phyloP scores from a whole-genome alignment of 2,888 invertebrate genomes.

The Melieria picta region DNA sequence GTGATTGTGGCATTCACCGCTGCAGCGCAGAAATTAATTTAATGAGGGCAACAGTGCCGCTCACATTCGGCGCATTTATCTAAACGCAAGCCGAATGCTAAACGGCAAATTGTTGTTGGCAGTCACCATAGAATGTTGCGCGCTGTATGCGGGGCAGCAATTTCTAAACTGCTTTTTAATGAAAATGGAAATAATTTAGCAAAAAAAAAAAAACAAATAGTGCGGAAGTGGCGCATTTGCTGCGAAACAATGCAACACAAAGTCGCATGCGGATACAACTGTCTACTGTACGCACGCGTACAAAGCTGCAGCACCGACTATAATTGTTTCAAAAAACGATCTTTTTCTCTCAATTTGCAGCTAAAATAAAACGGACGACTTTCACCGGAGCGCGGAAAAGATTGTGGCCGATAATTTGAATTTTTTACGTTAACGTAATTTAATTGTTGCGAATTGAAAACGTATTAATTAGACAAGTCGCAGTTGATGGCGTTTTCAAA shows the following conservation, averaged over 20 bases:
- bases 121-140: constrained; percentile 6
- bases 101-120: not conserved
- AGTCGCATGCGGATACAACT: not conserved
- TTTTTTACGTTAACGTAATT: too few species aligned
- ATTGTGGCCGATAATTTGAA: too few species aligned
- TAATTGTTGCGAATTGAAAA: too few species aligned
- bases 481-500: too few species aligned
- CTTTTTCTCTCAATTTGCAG: too few species aligned
- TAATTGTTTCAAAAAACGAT: too few species aligned
- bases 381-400: too few species aligned
- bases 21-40: constrained; percentile 6
- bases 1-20: constrained; percentile 5
- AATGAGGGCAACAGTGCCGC: constrained; percentile 9
- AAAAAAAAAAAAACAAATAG: constrained; percentile 12
- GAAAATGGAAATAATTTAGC: constrained; percentile 7
- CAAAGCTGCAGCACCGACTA: too few species aligned
- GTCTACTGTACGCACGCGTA: too few species aligned
- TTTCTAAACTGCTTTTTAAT: not conserved
- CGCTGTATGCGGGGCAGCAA: not conserved
- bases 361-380: too few species aligned
- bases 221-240: constrained; percentile 20
- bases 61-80: not conserved
- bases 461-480: too few species aligned
- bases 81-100: not conserved
- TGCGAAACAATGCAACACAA: not conserved